Base-by-base conservation (phyloP, 2,888 invertebrate species). In the Oligia strigilis region DNA sequence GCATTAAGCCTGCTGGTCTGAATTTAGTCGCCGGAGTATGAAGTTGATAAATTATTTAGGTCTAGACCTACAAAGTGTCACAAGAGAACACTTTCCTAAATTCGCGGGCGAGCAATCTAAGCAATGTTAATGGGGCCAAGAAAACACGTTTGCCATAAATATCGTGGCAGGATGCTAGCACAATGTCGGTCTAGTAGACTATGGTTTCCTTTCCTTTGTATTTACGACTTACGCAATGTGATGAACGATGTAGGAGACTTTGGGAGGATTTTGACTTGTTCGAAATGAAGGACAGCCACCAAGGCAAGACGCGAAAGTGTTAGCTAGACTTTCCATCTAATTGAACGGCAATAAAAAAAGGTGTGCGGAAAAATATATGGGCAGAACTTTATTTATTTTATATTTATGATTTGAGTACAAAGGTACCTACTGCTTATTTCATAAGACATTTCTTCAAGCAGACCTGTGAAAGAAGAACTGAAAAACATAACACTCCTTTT, bases 91-190 rank as follows among this genome's bases (percentile, higher is more conserved):
- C 11, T 52, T 82, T 58, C 5, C 36, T 60, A 70, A 60, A 67
- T 46, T 67, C 29, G 2, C 60, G 40, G 19, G 29, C 69, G 11
- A 76, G 65, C 64, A 77, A 70, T 81, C 71, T 72, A 78, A 83
- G 74, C 73, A 73, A 74, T 74, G 72, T 79, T 71, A 83, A 82
- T 74, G 83, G 70, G 73, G 29, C 46, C 79, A 79, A 79, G 83
- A 71, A 82, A 83, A 83, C 74, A 82, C 79, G 60, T 79, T 36
- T 62, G 55, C 82, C 65, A 79, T 82, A 83, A 83, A 82, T 73
- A 82, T 73, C 29, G 23, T 2, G 70, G 65, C 74, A 83, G 79
- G 79, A 65, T 83, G 60, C 64, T 72, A 83, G 46, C 64, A 81
- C 46, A 79, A 23, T 73, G 82, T 62, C 65, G 83, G 66, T 55